phyloP scores from a whole-genome alignment of 2,797 vertebrate genomes.

The Catamblyrhynchus diadema region DNA sequence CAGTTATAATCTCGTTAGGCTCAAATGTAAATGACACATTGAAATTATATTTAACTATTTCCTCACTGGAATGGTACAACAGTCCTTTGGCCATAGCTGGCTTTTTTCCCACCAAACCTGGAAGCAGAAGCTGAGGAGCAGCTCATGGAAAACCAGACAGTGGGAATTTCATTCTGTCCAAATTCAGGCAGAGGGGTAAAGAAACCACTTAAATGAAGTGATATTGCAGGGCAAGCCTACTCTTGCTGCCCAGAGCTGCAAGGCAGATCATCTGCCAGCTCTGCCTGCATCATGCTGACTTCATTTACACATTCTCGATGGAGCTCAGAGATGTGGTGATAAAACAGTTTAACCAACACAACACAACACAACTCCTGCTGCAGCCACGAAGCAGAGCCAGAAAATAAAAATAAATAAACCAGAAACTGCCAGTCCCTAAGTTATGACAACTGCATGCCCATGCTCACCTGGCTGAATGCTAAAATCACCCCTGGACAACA shows the following conservation, averaged over 20 bases:
- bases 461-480: not conserved
- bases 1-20: conserved; percentile 54
- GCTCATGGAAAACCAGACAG: not conserved
- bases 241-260: conserved; percentile 68
- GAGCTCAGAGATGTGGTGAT: conserved; percentile 64
- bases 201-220: not conserved
- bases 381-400: conserved; percentile 2
- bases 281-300: conserved; percentile 74
- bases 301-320: conserved; percentile 78
- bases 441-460: not conserved
- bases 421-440: conserved; percentile 31
- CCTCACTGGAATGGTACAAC: not conserved
- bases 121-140: not conserved
- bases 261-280: conserved; percentile 61
- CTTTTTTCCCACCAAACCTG: not conserved
- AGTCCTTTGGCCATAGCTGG: not conserved
- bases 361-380: conserved; percentile 57
- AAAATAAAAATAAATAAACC: conserved; percentile 6
- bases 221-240: conserved; percentile 71
- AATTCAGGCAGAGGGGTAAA: not conserved
- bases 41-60: conserved; percentile 51
- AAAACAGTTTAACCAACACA: conserved; percentile 72
- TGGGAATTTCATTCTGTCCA: not conserved
- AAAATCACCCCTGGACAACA: not conserved
- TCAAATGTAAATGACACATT: conserved; percentile 57